Evolutionary conservation across 2,113 vertebrate genomes (phyloP).

Genomic region (Melanotaenia duboulayi): DNA sequence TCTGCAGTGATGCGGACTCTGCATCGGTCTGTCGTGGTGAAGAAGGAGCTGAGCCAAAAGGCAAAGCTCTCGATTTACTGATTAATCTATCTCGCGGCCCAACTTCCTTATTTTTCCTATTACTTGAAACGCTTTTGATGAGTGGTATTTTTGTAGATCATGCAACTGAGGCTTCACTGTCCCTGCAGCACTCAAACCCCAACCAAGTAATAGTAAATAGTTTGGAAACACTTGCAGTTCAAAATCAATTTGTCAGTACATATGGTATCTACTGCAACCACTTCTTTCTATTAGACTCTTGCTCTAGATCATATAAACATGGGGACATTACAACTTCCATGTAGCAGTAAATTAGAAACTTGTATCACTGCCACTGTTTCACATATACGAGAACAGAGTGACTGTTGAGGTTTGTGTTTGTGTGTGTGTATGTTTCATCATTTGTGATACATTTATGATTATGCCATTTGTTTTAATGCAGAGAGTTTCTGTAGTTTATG

Average conservation of each 20-base stretch:
- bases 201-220: neutral
- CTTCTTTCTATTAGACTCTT: conserved; percentile 17
- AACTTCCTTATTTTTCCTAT: too few relatives aligned
- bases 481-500: neutral
- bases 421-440: neutral
- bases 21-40: too few relatives aligned
- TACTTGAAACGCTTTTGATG: too few relatives aligned
- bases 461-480: conserved; percentile 16
- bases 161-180: neutral
- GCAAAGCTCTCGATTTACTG: too few relatives aligned
- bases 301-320: conserved; percentile 25
- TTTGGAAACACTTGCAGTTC: conserved; percentile 20
- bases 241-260: conserved; percentile 35
- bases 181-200: neutral
- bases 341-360: conserved; percentile 52
- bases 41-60: too few relatives aligned
- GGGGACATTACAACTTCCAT: conserved; percentile 20
- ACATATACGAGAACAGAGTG: conserved; percentile 5
- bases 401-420: neutral
- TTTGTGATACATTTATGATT: conserved; percentile 11
- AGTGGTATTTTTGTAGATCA: neutral
- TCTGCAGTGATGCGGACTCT: too few relatives aligned
- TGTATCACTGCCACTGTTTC: conserved; percentile 2
- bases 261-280: conserved; percentile 6
- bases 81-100: too few relatives aligned